phyloP scores from a whole-genome alignment of 2,797 vertebrate genomes.

The Prionace glauca region DNA sequence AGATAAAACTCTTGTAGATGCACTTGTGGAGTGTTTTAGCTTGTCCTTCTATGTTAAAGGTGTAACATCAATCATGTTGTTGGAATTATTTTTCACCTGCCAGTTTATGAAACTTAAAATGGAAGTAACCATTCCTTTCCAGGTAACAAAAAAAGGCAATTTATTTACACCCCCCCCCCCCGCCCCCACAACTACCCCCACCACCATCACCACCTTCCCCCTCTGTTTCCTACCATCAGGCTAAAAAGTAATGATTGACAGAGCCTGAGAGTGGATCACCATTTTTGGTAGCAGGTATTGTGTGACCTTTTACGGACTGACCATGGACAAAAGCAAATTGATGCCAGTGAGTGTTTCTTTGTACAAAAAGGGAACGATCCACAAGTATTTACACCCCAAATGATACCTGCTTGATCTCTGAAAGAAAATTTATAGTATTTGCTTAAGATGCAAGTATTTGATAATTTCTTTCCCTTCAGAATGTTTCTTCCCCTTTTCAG shows the following conservation, averaged over 20 bases:
- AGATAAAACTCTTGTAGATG: background rate
- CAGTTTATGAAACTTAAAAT: background rate
- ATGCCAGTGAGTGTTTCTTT: background rate
- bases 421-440: too few species aligned
- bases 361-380: background rate
- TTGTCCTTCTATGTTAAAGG: background rate
- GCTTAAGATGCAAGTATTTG: background rate
- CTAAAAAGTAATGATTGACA: background rate
- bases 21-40: background rate
- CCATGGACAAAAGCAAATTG: background rate
- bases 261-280: background rate
- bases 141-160: background rate
- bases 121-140: background rate
- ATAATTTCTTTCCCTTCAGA: background rate
- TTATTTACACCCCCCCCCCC: background rate
- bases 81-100: background rate
- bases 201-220: too few species aligned
- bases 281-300: too few species aligned
- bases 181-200: too few species aligned
- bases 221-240: background rate
- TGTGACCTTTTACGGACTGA: background rate
- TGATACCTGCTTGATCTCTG: background rate
- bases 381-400: background rate
- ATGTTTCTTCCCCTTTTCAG: background rate
- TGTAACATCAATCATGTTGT: background rate